Conservation (phyloP, 2,113 vertebrate genomes). For the Anhinga rufa region DNA sequence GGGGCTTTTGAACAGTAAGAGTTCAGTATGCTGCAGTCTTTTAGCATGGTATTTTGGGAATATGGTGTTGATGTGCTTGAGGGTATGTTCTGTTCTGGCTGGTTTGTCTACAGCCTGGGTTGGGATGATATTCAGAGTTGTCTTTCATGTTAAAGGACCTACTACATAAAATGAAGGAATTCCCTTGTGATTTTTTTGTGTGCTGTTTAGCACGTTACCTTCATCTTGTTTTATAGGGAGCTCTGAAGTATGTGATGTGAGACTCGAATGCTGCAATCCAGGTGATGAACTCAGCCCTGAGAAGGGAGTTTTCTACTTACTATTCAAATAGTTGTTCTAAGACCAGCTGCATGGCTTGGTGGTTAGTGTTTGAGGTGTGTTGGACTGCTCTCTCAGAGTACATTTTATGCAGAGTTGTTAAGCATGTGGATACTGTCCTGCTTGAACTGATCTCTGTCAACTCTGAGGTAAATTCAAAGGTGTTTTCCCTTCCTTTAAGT, state of each 20-base stretch:
- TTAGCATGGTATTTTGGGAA: neutral
- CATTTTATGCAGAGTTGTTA: neutral
- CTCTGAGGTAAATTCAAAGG: neutral
- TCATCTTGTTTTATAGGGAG: neutral
- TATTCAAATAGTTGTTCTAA: neutral
- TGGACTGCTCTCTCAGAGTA: neutral
- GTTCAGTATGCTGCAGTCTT: neutral
- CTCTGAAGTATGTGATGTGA: neutral
- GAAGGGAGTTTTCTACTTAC: neutral
- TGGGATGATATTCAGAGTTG: neutral
- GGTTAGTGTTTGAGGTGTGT: neutral
- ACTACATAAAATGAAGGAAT: neutral
- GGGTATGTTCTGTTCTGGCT: neutral
- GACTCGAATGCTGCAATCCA: neutral
- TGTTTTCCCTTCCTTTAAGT: neutral
- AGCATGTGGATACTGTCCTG: neutral
- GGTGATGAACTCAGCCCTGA: neutral
- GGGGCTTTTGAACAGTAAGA: neutral
- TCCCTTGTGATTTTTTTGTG: neutral
- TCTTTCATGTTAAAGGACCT: neutral
- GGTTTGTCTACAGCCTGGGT: neutral
- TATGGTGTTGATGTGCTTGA: neutral
- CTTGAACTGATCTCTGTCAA: neutral
- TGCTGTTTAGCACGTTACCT: neutral
- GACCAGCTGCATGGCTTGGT: neutral